A percentile compares a stretch with the other conserved stretches of the same genome.
These are phyloP conservation scores for Myoxocephalus aenaeus DNA, from an alignment of 2,797 vertebrate species.

Conservation along the genomic window DNA sequence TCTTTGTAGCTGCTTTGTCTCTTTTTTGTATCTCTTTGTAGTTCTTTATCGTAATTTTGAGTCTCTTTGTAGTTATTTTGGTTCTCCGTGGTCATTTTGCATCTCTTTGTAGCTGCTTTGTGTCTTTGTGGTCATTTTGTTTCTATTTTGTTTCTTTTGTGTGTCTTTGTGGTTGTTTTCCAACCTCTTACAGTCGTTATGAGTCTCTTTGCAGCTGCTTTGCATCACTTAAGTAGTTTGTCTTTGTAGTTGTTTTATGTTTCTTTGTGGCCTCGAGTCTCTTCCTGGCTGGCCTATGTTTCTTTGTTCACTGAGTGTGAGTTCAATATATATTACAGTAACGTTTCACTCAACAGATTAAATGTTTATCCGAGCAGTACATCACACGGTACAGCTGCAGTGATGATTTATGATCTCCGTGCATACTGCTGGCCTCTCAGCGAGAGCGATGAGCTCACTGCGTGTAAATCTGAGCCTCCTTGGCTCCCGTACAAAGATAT, in stretches of 20 bases:
- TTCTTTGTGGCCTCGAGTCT: background rate
- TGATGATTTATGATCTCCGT: slow-evolving; percentile 31
- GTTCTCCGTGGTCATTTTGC: too few species aligned
- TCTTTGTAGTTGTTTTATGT: too few species aligned
- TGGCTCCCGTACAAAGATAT: slow-evolving; percentile 11
- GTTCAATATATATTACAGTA: background rate
- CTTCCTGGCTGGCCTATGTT: background rate
- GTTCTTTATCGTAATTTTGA: too few species aligned
- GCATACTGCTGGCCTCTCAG: slow-evolving; percentile 4
- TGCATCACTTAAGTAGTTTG: too few species aligned
- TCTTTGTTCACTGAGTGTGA: background rate
- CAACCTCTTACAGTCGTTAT: too few species aligned
- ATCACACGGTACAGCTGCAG: slow-evolving; percentile 15
- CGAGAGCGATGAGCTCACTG: slow-evolving; percentile 24
- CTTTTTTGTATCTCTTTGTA: background rate
- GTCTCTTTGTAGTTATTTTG: too few species aligned
- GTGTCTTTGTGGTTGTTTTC: too few species aligned
- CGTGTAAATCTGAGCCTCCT: slow-evolving; percentile 3
- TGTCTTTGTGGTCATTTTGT: too few species aligned
- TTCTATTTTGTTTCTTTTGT: too few species aligned
- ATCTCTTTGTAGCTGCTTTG: too few species aligned
- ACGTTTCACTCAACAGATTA: slow-evolving; percentile 1
- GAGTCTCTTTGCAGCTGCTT: too few species aligned
- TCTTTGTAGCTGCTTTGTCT: background rate
- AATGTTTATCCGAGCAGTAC: slow-evolving; percentile 2